Evolutionary conservation across 2,797 vertebrate species (phyloP).

Genomic region (Microchirus variegatus): DNA sequence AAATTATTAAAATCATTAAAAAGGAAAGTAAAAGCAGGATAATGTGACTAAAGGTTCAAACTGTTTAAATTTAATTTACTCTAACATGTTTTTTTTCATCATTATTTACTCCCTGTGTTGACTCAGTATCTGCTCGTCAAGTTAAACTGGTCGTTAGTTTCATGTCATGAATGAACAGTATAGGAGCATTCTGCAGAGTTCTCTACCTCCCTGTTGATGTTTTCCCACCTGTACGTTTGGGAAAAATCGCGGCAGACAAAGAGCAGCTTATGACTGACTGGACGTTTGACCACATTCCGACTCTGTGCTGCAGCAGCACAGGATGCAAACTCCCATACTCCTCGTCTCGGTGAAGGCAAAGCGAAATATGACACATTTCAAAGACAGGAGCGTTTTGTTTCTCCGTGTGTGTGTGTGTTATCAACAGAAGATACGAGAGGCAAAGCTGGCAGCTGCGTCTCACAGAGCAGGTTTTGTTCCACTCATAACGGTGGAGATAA

Average conservation of each 20-base stretch:
- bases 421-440: slow-evolving; percentile 63
- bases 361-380: slow-evolving; percentile 64
- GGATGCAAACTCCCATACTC: slow-evolving; percentile 66
- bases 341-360: slow-evolving; percentile 36
- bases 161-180: too few relatives aligned
- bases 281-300: slow-evolving; percentile 11
- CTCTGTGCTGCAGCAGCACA: slow-evolving; percentile 30
- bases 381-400: slow-evolving; percentile 61
- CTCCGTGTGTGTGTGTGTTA: slow-evolving; percentile 60
- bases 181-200: too few relatives aligned
- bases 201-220: too few relatives aligned
- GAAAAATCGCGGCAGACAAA: slow-evolving; percentile 42
- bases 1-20: too few relatives aligned
- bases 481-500: slow-evolving; percentile 4
- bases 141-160: too few relatives aligned
- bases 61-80: too few relatives aligned
- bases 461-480: slow-evolving; percentile 60
- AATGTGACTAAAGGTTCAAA: too few relatives aligned
- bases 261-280: slow-evolving; percentile 1
- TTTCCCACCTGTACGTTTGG: slow-evolving; percentile 24
- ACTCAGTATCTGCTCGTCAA: too few relatives aligned
- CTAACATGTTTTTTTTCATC: too few relatives aligned
- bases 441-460: slow-evolving; percentile 42
- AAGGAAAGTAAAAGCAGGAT: too few relatives aligned
- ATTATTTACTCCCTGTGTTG: too few relatives aligned